Percentiles rank a stretch among this genome's conserved stretches.
These are phyloP conservation scores for Vidua macroura DNA, from an alignment of 2,113 vertebrate genomes.

Conservation along the genomic window DNA sequence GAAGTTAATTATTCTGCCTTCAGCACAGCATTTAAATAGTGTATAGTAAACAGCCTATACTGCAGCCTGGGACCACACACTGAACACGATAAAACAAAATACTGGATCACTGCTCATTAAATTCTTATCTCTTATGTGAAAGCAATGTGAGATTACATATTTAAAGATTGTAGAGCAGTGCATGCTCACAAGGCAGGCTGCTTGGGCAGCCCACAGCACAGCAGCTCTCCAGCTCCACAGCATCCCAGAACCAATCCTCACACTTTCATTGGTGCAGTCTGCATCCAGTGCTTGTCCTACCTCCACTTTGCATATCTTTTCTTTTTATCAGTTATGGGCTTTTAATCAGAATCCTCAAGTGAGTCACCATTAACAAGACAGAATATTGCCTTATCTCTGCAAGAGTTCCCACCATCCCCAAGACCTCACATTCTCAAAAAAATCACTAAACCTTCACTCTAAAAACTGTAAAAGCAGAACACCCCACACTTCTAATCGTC, in stretches of 20 bases:
- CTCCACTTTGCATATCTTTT: neutral
- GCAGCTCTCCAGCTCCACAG: neutral
- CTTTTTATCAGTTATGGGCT: neutral
- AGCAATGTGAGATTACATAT: neutral
- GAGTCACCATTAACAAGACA: neutral
- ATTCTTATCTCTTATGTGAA: neutral
- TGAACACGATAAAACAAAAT: constrained; percentile 3
- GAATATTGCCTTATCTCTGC: neutral
- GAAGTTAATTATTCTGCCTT: constrained; percentile 29
- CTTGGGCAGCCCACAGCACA: neutral
- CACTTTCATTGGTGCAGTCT: neutral
- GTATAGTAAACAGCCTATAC: neutral
- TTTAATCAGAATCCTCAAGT: neutral
- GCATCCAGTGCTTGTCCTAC: neutral
- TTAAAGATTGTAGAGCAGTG: neutral
- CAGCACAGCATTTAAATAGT: constrained; percentile 9
- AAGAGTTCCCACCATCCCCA: neutral
- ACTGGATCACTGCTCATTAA: constrained; percentile 3
- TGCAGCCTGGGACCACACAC: neutral
- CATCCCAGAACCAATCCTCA: neutral
- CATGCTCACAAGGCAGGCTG: neutral
- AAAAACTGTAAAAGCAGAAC: neutral
- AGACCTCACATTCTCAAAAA: neutral
- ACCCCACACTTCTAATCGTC: neutral
- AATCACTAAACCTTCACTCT: neutral